A percentile compares a stretch with the other conserved stretches of the same genome.
Evolutionary conservation across 2,797 vertebrate species (phyloP).

Genomic region (Poliocrania exsul): DNA sequence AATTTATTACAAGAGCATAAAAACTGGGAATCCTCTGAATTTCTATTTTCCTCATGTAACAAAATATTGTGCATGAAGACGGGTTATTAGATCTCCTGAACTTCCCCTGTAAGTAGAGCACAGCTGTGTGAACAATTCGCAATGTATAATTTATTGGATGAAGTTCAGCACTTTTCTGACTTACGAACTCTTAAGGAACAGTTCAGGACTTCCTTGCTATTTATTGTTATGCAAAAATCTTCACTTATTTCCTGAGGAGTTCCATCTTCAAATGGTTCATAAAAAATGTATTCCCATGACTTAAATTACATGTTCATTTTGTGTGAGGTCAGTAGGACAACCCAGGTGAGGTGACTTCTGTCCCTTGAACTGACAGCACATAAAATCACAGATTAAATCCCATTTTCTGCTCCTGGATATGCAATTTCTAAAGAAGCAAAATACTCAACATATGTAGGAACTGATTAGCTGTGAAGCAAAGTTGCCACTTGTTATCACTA

Average conservation of each 20-base stretch:
- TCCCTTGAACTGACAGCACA: background rate
- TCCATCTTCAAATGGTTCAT: background rate
- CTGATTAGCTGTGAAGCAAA: background rate
- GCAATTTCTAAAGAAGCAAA: background rate
- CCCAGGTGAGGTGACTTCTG: background rate
- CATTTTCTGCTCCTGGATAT: background rate
- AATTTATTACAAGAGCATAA: constrained; percentile 1
- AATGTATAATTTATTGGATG: constrained; percentile 37
- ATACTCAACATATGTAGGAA: background rate
- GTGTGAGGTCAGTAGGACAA: background rate
- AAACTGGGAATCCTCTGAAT: constrained; percentile 20
- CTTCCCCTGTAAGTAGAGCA: constrained; percentile 30
- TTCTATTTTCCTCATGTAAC: background rate
- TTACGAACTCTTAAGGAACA: background rate
- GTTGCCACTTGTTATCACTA: background rate
- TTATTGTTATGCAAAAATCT: background rate
- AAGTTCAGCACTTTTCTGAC: constrained; percentile 26
- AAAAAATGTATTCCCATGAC: background rate
- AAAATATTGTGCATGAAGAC: constrained; percentile 41
- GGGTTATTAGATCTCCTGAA: constrained; percentile 40
- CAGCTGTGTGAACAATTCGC: constrained; percentile 40
- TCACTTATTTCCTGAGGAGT: background rate
- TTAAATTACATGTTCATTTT: background rate
- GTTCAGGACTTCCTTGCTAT: background rate
- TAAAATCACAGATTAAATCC: background rate